A percentile compares a stretch with the other conserved stretches of the same genome.
Evolutionary conservation across 2,113 vertebrate genomes (phyloP).

Genomic region (Pleuronectes platessa): DNA sequence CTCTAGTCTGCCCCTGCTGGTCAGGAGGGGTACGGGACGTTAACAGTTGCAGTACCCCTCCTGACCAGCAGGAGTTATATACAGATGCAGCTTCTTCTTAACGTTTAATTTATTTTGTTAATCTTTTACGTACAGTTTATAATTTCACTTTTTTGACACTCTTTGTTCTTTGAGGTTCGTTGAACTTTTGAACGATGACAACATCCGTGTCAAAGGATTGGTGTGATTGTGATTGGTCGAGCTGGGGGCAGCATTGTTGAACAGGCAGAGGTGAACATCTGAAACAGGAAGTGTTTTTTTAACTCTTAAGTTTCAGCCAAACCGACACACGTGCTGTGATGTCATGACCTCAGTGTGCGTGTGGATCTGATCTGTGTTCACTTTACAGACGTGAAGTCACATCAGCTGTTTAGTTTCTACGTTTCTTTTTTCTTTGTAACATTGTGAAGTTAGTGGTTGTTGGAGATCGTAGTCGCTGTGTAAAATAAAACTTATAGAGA

Average conservation of each 20-base stretch:
- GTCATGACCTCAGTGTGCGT: not conserved
- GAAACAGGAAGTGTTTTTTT: constrained; percentile 18
- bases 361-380: constrained; percentile 25
- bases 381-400: not conserved
- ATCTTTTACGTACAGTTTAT: not conserved
- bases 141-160: not conserved
- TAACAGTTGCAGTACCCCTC: not conserved
- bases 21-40: not conserved
- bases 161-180: not conserved
- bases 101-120: not conserved
- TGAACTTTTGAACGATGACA: not conserved
- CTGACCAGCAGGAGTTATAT: not conserved
- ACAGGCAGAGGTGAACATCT: constrained; percentile 2
- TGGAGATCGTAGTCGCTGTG: constrained; percentile 59
- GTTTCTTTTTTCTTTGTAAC: constrained; percentile 37
- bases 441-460: constrained; percentile 42
- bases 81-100: not conserved
- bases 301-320: constrained; percentile 13
- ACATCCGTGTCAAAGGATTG: no score
- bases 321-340: constrained; percentile 12
- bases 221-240: not conserved
- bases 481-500: constrained; percentile 70
- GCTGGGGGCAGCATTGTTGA: not conserved
- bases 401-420: constrained; percentile 10
- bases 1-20: not conserved